These are phyloP conservation scores for Lamellibrachia satsuma DNA, from an alignment of 2,888 invertebrate genomes.

Conservation along the genomic window DNA sequence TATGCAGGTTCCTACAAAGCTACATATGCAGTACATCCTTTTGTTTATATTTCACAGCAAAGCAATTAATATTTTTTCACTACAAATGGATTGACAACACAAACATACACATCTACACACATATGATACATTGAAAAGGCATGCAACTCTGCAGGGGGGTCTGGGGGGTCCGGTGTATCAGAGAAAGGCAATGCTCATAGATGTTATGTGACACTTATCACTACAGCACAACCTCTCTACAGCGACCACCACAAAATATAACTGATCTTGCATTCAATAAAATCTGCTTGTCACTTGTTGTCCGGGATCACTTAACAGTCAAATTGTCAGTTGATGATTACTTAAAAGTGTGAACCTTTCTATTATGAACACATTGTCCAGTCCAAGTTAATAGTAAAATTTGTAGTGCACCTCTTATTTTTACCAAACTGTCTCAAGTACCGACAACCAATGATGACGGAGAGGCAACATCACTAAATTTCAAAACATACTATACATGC, in stretches of 20 bases:
- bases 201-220: neutral
- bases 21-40: neutral
- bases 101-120: conserved; percentile 17
- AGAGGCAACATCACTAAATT: no score
- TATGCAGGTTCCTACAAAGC: neutral
- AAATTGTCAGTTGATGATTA: no score
- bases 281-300: neutral
- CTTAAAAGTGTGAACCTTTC: no score
- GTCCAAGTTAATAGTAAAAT: no score
- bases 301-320: no score
- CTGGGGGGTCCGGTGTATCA: neutral
- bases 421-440: no score
- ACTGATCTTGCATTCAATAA: neutral
- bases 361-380: no score
- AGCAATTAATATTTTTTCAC: neutral
- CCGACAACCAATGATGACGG: no score
- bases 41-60: neutral
- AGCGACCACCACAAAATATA: neutral
- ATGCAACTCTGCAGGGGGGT: neutral
- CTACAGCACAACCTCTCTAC: neutral
- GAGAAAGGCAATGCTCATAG: neutral
- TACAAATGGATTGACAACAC: neutral
- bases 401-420: no score
- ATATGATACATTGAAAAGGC: neutral
- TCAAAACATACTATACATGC: no score